Evolutionary conservation across 2,113 vertebrate species (phyloP).

Genomic region (Madoqua kirkii): DNA sequence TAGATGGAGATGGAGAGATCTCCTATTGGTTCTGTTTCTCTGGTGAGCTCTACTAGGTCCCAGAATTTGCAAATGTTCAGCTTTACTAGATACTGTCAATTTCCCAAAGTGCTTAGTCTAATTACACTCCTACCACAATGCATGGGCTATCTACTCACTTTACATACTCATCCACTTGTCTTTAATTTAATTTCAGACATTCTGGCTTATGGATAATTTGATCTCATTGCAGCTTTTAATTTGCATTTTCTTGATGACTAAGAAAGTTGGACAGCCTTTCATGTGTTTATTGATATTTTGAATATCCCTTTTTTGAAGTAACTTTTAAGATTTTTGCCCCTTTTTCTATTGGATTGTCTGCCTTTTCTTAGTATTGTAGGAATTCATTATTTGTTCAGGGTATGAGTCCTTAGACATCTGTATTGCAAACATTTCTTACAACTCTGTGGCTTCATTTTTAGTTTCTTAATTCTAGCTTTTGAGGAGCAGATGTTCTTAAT

Average conservation of each 20-base stretch:
- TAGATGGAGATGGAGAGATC: background rate
- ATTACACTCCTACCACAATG: background rate
- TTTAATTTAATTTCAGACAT: background rate
- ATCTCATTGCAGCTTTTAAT: background rate
- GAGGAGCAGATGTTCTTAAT: background rate
- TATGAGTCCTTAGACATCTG: background rate
- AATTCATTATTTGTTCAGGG: background rate
- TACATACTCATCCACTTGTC: background rate
- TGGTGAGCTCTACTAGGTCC: background rate
- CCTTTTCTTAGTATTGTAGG: background rate
- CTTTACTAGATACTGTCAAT: background rate
- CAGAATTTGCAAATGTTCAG: background rate
- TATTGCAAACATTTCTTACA: background rate
- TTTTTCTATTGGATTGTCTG: background rate
- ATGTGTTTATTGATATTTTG: background rate
- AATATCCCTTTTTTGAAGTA: background rate
- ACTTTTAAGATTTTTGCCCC: background rate
- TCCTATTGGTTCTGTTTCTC: background rate
- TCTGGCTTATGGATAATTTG: background rate
- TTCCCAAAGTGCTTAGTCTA: background rate
- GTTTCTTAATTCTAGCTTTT: background rate
- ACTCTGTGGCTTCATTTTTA: background rate
- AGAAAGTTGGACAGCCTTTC: background rate
- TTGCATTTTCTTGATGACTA: constrained; percentile 19
- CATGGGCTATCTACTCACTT: background rate